These are phyloP conservation scores for Drosophila gunungcola DNA, from an alignment of 1,140 invertebrate genomes.

Conservation along the genomic window DNA sequence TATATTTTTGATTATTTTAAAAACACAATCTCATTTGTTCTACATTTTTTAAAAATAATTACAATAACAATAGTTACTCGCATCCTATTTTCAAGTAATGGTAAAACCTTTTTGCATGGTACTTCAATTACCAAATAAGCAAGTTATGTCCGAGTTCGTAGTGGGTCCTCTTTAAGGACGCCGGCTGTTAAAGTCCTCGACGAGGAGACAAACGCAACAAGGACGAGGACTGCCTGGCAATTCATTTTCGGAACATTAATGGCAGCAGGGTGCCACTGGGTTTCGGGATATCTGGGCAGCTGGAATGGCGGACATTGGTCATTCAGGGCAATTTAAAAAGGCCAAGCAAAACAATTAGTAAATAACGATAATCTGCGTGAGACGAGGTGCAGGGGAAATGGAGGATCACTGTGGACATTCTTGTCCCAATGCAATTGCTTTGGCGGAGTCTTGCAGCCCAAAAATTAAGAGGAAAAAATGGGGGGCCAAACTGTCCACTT, in stretches of 20 bases:
- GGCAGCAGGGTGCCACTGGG: constrained; percentile 49
- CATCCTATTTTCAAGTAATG: background rate
- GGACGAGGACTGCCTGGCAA: constrained; percentile 32
- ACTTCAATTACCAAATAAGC: background rate
- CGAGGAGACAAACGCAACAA: constrained; percentile 87
- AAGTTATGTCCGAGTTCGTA: background rate
- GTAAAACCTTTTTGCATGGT: too few species aligned
- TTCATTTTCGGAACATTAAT: constrained; percentile 63
- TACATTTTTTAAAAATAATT: too few species aligned
- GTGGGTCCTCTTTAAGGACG: constrained; percentile 2
- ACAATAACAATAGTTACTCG: too few species aligned
- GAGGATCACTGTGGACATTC: constrained; percentile 14
- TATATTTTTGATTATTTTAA: too few species aligned
- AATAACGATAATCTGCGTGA: constrained; percentile 62
- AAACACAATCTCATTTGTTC: too few species aligned
- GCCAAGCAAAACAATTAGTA: constrained; percentile 59
- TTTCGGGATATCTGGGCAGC: background rate
- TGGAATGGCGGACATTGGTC: constrained; percentile 42
- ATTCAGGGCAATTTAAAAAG: constrained; percentile 55
- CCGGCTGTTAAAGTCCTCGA: constrained; percentile 5
- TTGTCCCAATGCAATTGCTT: constrained; percentile 35
- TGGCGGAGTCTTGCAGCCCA: constrained; percentile 12
- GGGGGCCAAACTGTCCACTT: constrained; percentile 64
- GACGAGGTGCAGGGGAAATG: constrained; percentile 4
- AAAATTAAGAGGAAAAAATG: constrained; percentile 27